Conservation (phyloP, 2,888 invertebrate genomes). For the Euphydryas editha region DNA sequence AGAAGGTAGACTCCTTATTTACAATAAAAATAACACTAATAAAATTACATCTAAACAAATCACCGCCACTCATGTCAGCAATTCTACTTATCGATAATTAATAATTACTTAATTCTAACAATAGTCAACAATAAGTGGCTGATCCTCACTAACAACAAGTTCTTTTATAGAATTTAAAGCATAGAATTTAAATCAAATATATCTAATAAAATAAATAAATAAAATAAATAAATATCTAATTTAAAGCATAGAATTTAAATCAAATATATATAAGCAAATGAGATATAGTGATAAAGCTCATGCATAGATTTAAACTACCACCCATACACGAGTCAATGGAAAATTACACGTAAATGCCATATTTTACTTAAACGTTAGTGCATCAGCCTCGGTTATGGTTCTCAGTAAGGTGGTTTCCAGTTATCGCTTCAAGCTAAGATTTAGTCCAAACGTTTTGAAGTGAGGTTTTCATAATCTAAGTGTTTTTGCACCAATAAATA, state of each 20-base stretch:
- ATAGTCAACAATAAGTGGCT: no score
- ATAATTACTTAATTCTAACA: no score
- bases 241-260: not conserved
- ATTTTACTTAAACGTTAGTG: slow-evolving; percentile 35
- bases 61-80: no score
- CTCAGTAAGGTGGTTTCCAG: slow-evolving; percentile 37
- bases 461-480: slow-evolving; percentile 48
- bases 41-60: no score
- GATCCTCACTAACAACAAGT: no score
- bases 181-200: no score
- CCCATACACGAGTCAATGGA: slow-evolving; percentile 14
- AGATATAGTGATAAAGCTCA: not conserved
- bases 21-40: no score
- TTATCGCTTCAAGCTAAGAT: slow-evolving; percentile 44
- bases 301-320: slow-evolving; percentile 1
- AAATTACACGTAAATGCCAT: slow-evolving; percentile 30
- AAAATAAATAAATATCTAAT: no score
- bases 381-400: slow-evolving; percentile 34
- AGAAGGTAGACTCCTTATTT: no score
- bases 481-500: slow-evolving; percentile 52
- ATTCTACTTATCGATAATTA: no score
- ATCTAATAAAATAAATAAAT: no score
- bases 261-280: not conserved
- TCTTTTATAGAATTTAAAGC: no score
- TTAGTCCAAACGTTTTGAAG: slow-evolving; percentile 41